phyloP scores from a whole-genome alignment of 2,797 vertebrate species.

The Stomatorhinus walkeri region DNA sequence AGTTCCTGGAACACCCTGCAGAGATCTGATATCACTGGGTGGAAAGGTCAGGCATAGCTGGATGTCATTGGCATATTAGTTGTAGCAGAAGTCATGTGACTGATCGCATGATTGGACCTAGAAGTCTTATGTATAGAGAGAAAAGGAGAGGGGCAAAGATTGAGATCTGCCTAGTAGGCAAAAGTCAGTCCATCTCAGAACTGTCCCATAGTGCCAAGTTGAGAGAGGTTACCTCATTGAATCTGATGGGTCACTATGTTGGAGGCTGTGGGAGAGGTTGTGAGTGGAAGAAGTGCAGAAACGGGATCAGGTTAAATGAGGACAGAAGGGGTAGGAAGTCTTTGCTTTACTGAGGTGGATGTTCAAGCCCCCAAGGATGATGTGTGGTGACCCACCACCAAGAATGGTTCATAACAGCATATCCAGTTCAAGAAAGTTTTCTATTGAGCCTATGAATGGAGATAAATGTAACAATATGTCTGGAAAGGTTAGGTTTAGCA shows the following conservation, averaged over 20 bases:
- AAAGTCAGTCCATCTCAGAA: neutral
- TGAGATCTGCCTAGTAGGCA: neutral
- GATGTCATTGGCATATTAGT: neutral
- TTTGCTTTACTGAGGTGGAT: neutral
- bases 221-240: neutral
- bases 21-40: neutral
- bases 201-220: neutral
- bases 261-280: neutral
- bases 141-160: neutral
- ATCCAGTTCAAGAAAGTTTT: neutral
- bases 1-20: neutral
- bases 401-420: neutral
- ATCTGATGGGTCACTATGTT: neutral
- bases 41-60: neutral
- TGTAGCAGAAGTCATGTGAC: neutral
- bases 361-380: neutral
- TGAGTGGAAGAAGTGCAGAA: neutral
- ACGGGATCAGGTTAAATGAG: neutral
- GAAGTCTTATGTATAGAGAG: neutral
- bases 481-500: neutral
- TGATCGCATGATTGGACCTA: neutral
- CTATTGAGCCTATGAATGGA: neutral
- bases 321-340: neutral
- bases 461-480: neutral
- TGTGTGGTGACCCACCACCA: neutral